Evolutionary conservation across 2,888 invertebrate species (phyloP).

Genomic region (Sisyra terminalis): DNA sequence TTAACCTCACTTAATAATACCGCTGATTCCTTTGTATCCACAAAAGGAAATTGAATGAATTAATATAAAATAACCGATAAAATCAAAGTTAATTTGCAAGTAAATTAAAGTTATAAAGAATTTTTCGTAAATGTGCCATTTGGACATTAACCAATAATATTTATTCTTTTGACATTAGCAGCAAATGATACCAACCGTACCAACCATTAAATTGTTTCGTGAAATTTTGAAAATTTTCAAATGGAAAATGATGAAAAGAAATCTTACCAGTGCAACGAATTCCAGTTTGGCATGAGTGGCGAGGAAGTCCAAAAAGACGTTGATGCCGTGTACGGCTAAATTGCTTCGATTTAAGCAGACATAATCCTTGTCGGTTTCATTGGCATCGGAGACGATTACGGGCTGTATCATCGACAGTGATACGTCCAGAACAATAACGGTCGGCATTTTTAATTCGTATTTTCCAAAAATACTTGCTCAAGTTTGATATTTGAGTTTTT

Average conservation of each 20-base stretch:
- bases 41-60: no score
- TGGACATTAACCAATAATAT: no score
- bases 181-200: background rate
- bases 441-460: constrained; percentile 39
- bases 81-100: no score
- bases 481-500: background rate
- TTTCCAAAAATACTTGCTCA: constrained; percentile 1
- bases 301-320: constrained; percentile 45
- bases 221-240: background rate
- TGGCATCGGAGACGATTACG: constrained; percentile 30
- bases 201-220: background rate
- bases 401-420: constrained; percentile 55
- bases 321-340: constrained; percentile 47
- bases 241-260: background rate
- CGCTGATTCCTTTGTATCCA: no score
- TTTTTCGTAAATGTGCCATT: no score
- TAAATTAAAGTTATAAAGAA: no score
- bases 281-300: constrained; percentile 47
- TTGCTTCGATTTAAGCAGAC: constrained; percentile 40
- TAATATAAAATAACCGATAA: no score
- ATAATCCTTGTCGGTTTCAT: constrained; percentile 30
- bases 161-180: no score
- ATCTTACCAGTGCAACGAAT: constrained; percentile 51
- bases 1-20: no score
- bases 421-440: constrained; percentile 52